Evolutionary conservation across 1,140 invertebrate genomes (phyloP), one percentile per base, ranked within the genome.

Genomic region (Solenopsis invicta): DNA sequence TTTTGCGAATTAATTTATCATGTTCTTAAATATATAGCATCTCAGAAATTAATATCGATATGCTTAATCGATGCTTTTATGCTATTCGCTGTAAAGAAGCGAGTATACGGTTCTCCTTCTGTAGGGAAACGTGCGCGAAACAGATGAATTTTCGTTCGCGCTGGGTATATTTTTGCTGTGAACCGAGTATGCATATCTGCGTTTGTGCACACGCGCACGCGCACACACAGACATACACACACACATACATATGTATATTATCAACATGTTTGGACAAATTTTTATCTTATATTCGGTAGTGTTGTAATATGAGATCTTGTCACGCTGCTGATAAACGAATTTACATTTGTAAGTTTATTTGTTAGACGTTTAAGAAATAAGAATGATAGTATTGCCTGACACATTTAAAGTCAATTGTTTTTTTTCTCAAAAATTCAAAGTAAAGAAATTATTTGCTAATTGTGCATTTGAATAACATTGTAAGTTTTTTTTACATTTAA

Each of bases 221-320:
- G 29, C 29, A 29, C 29, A 29, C 29, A 29, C 29, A 29, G 1
- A 29, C 29, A 29, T 2, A 29, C 29, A 29, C 29, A 29, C 29
- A 29, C 29, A 29, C 29, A 29, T 12, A 4, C 18, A n/a, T 37
- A 48, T 69, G 18, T 54, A 37, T 56, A 69, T 69, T 61, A 82
- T 4, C 66, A 82, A 82, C 66, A 72, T 18, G 24, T 69, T 45
- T 62, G 61, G 41, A 61, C 34, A 54, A 71, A 66, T 45, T 76
- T 86, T 89, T 86, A 77, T 67, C 69, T 86, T 71, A 37, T 76
- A 82, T 16, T 87, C 75, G 54, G 41, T 37, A 59, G 50, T 62
- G 45, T 75, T 54, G 61, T 50, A 59, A 86, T 21, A 21, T 52
- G 41, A 89, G 9, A 75, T 69, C 74, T 74, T 50, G 76, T 66